Evolutionary conservation across 2,888 invertebrate species (phyloP).

Genomic region (Eilema caniola): DNA sequence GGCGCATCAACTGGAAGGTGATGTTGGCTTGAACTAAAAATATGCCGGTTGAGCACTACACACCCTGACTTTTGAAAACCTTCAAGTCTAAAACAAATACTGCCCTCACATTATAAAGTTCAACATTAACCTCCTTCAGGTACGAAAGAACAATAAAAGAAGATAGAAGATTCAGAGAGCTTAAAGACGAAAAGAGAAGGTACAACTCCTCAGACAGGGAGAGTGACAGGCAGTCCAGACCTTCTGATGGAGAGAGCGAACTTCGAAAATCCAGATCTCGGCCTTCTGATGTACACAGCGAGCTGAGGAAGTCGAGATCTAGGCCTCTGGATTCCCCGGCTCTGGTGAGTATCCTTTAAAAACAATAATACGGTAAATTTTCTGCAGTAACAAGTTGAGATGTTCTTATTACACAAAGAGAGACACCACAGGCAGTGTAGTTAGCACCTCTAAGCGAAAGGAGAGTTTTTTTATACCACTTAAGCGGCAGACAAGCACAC

Average conservation of each 20-base stretch:
- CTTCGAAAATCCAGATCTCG: slow-evolving; percentile 66
- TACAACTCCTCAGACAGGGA: slow-evolving; percentile 87
- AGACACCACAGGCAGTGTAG: too few relatives aligned
- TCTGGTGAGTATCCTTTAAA: slow-evolving; percentile 67
- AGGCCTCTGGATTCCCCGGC: slow-evolving; percentile 79
- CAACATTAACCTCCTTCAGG: slow-evolving; percentile 42
- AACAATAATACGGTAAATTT: not conserved
- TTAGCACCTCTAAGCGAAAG: too few relatives aligned
- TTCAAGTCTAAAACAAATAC: too few relatives aligned
- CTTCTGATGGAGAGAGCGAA: slow-evolving; percentile 82
- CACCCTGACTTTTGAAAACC: too few relatives aligned
- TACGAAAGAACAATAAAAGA: slow-evolving; percentile 70
- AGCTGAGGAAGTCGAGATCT: slow-evolving; percentile 62
- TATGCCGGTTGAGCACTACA: too few relatives aligned
- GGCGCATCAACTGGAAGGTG: too few relatives aligned
- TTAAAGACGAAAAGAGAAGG: slow-evolving; percentile 82
- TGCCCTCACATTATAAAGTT: too few relatives aligned
- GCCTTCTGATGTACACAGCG: slow-evolving; percentile 74
- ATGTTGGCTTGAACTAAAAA: too few relatives aligned
- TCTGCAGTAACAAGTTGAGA: too few relatives aligned
- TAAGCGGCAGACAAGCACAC: too few relatives aligned
- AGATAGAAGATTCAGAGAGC: slow-evolving; percentile 64
- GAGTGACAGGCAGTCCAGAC: slow-evolving; percentile 72
- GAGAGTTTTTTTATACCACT: too few relatives aligned
- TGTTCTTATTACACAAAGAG: too few relatives aligned